Evolutionary conservation across 2,888 invertebrate species (phyloP).

Genomic region (Diarsia brunnea): DNA sequence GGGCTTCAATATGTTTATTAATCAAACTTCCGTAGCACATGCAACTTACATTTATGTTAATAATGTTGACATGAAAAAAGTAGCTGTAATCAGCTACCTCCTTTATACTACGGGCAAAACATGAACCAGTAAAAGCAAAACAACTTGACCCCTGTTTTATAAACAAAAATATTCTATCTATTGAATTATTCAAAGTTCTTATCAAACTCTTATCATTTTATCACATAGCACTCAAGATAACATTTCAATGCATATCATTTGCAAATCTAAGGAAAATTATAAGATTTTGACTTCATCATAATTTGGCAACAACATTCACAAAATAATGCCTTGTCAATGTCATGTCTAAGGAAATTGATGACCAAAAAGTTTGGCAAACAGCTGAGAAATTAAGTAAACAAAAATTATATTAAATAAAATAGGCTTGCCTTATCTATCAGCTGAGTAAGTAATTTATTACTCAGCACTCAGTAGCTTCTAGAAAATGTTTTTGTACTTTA

Average conservation of each 20-base stretch:
- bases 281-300: not conserved
- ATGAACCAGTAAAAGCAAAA: slow-evolving; percentile 7
- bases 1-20: not conserved
- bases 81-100: not conserved
- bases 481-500: slow-evolving; percentile 1
- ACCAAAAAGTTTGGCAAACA: slow-evolving; percentile 35
- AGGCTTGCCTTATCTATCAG: slow-evolving; percentile 14
- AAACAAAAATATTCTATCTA: slow-evolving; percentile 38
- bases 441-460: slow-evolving; percentile 34
- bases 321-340: slow-evolving; percentile 16
- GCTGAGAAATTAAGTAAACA: slow-evolving; percentile 19
- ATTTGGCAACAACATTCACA: slow-evolving; percentile 5
- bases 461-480: slow-evolving; percentile 8
- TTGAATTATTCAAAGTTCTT: slow-evolving; percentile 19
- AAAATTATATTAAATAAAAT: not conserved
- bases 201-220: slow-evolving; percentile 49
- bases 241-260: slow-evolving; percentile 15
- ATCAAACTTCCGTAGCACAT: not conserved
- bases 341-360: slow-evolving; percentile 19
- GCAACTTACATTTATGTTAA: not conserved
- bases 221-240: slow-evolving; percentile 42
- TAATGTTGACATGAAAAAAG: not conserved
- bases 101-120: not conserved
- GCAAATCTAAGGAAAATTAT: not conserved
- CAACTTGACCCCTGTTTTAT: slow-evolving; percentile 21